Base-by-base conservation (phyloP, 2,797 vertebrate species). In the Syngnathus rostellatus region DNA sequence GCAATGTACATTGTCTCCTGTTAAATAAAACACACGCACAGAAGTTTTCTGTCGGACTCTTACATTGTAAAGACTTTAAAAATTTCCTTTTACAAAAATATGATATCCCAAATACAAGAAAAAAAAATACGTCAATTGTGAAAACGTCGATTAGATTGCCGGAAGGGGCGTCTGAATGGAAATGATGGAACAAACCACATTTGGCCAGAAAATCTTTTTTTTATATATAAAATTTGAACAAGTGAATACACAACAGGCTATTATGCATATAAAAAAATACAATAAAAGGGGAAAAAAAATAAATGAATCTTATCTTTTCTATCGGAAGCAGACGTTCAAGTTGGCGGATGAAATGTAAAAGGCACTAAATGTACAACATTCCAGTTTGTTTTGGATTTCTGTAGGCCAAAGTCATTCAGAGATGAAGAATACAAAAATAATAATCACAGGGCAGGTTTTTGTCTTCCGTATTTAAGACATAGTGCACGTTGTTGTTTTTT, bases 341-440 rank as follows among this genome's bases (percentile, higher is more conserved):
- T 91, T 86, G 89, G 88, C 87, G 83, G 83, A 87, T 87, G 82
- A 90, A 91, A 91, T 90, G 87, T 83, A 88, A 89, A 91, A 92
- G 91, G 91, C 92, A 93, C 90, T 90, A 87, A 87, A 89, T 88
- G 86, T 88, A 89, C 87, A 87, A 88, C 83, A 89, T 90, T 92
- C 90, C 91, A 92, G 92, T 93, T 92, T 85, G 25, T 87, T 80
- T 83, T 79, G 84, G 72, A 77, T 64, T 71, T 61, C 25, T 67
- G 70, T 43, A 41, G 11, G 43, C 41, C 80, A 74, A 74, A 67
- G 74, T 85, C 80, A 75, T 60, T 68, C 72, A 43, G 72, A 79
- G 75, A 82, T 60, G 63, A 85, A 43, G 12, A 25, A 63, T 46
- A 82, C 39, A 23, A 69, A 76, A 77, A 72, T 6, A 51, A 72